Evolutionary conservation across 2,888 invertebrate species (phyloP), one percentile per base, ranked within the genome.

Genomic region (Dasysyrphus albostriatus): DNA sequence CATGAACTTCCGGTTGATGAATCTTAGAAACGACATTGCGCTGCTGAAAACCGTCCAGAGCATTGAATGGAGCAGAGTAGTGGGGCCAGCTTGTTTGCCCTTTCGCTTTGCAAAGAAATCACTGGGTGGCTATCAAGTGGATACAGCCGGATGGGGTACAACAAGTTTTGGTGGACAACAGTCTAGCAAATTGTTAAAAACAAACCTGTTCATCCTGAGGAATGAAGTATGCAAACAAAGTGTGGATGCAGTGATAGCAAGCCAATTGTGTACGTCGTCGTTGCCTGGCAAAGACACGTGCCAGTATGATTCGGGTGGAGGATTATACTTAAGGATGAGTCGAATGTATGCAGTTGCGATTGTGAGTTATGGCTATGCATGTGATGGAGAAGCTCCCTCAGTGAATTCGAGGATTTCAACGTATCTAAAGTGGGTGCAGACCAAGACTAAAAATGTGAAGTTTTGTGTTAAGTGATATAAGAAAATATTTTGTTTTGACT

Each of bases 61-160:
- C 0, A 94, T 95, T 1, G 75, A 77, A 7, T 95, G 93, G 90
- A 94, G 91, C 83, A 90, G 92, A 0, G 91, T 92, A 67, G 94
- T 95, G 7, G 95, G 94, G 0, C 95, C 95, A 0, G 94, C 93
- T 39, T 95, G 95, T 88, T 90, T 95, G 61, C 95, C 95, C 0
- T 89, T 91, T 72, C 90, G 90, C 6, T 83, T 89, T 6, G 42
- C 83, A 4, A 85, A 85, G 72, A 89, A 90, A 2, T 83, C 89
- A 0, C 44, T 90, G 34, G 82, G 89, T 44, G 95, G 95, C 9
- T 94, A 91, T 39, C 89, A 89, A 42, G 88, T 92, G 9, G 88
- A 91, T 56, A 90, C 91, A 1, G 90, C 90, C 19, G 95, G 95
- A 51, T 95, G 95, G 95, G 95, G 95, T 56, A 93, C 93, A 14